phyloP scores from a whole-genome alignment of 2,797 vertebrate species.

The Eospalax fontanierii region DNA sequence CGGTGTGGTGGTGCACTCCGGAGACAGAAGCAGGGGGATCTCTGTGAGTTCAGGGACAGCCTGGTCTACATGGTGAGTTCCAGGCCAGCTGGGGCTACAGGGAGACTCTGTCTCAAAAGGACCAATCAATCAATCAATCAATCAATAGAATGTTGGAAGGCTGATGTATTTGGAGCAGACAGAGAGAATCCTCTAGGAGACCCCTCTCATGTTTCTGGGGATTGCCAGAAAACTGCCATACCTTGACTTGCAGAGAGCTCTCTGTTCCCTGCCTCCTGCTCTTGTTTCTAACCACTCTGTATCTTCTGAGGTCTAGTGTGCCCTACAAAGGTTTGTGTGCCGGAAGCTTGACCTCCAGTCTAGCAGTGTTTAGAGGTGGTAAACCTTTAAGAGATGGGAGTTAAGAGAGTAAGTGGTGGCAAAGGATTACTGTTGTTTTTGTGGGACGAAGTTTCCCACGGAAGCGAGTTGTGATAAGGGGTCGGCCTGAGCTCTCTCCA shows the following conservation, averaged over 20 bases:
- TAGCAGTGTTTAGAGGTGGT: not conserved
- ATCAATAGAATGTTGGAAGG: rapidly evolving
- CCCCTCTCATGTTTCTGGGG: rapidly evolving
- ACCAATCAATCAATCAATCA: too few relatives aligned
- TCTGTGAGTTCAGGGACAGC: too few relatives aligned
- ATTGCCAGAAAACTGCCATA: too few relatives aligned
- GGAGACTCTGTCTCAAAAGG: too few relatives aligned
- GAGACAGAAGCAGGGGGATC: too few relatives aligned
- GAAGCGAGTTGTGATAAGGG: rapidly evolving
- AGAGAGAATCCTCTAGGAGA: too few relatives aligned
- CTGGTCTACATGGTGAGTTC: too few relatives aligned
- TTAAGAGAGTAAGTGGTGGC: not conserved
- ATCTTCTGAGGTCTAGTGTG: not conserved
- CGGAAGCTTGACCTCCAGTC: not conserved
- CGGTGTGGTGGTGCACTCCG: too few relatives aligned
- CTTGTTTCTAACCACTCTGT: not conserved
- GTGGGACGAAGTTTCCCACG: too few relatives aligned
- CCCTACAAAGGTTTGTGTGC: too few relatives aligned
- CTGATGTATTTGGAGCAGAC: not conserved
- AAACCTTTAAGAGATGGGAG: not conserved
- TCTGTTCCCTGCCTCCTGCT: not conserved
- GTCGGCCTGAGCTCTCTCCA: not conserved
- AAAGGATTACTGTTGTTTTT: too few relatives aligned
- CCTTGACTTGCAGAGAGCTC: rapidly evolving
- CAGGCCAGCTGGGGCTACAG: too few relatives aligned